Base-by-base conservation (phyloP, 64 coral and sea anemone genomes). In the Actinia tenebrosa region DNA sequence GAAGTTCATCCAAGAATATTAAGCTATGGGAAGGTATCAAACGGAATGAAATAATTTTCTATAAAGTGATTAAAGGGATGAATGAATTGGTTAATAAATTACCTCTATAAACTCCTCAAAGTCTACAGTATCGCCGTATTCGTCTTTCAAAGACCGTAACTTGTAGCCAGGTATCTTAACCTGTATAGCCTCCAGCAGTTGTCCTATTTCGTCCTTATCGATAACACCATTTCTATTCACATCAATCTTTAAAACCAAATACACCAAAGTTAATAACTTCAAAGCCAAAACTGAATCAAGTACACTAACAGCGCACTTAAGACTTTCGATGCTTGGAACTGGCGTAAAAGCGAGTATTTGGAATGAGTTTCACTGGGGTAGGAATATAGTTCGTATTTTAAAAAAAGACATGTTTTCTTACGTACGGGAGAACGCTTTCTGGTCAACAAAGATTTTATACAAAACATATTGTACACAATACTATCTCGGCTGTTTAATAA, bases 101-200 rank as follows among this genome's bases (percentile, higher is more conserved):
- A 98, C 95, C 92, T 94, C 92, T n/a, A 94, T 25, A 58, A 98
- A 98, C 66, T 98, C 95, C 19, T 91, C 87, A 46, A 98, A 98
- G 79, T 91, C 88, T 10, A 98, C 46, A 22, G 84, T 91, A 20
- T 91, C 95, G 71, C 93, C 95, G 7, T 91, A 66, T 1, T 94
- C 84, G 66, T 78, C 44, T 3, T 91, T 89, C 26, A 94, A 87
- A 60, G 89, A 89, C 26, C 95, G 89, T 83, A 98, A 56, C 86
- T 89, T 91, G 59, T 81, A 94, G 63, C 95, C 95, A 53, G 95
- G 92, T 75, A 98, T 84, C 4, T 82, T 68, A 72, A 94, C 92
- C n/a, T 92, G 92, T 45, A 91, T 56, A 16, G 42, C n/a, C 54
- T 85, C 86, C 53, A 98, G 80, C 0, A 86, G 89, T 0, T 2